Evolutionary conservation across 2,113 vertebrate genomes (phyloP).

Genomic region (Laticauda laticaudata): DNA sequence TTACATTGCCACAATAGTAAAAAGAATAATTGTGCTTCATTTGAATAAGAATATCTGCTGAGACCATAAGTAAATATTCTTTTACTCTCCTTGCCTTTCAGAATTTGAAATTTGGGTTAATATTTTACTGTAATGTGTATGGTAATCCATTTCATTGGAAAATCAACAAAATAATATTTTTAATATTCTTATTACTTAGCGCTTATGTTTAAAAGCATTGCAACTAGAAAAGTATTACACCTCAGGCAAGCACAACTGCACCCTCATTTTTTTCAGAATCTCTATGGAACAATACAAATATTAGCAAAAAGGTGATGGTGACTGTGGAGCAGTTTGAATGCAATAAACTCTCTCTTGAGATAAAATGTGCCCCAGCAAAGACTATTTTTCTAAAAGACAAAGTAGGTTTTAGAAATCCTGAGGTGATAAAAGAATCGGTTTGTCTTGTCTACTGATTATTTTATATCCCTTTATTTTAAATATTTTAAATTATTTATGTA

Average conservation of each 20-base stretch:
- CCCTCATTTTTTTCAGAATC: background rate
- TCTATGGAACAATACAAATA: background rate
- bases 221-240: background rate
- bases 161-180: background rate
- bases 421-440: background rate
- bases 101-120: slow-evolving; percentile 31
- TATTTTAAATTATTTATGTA: slow-evolving; percentile 10
- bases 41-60: slow-evolving; percentile 14
- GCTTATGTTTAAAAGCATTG: background rate
- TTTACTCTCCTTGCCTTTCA: background rate
- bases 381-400: background rate
- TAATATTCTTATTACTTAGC: background rate
- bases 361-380: background rate
- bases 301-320: background rate
- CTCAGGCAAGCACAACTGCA: background rate
- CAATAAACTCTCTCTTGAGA: background rate
- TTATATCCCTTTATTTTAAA: background rate
- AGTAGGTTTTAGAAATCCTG: background rate
- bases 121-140: background rate
- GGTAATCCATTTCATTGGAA: background rate
- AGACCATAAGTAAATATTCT: background rate
- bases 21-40: slow-evolving; percentile 35
- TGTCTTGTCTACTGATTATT: background rate
- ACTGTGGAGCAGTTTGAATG: background rate
- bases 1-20: slow-evolving; percentile 31